phyloP scores from a whole-genome alignment of 2,888 invertebrate genomes.

The Euplexia lucipara region DNA sequence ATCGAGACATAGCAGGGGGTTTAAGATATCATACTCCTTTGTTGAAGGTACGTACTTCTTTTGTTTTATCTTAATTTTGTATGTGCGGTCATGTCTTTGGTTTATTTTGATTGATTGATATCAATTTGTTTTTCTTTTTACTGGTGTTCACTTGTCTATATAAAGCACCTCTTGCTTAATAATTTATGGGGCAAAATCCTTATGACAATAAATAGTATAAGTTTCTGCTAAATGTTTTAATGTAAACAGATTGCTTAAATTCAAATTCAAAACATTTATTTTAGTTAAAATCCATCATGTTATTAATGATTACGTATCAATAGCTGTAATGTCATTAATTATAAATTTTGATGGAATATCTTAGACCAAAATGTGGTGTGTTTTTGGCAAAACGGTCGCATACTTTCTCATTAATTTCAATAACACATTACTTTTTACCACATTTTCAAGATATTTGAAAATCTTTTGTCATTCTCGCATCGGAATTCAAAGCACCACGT shows the following conservation, averaged over 20 bases:
- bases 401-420: background rate
- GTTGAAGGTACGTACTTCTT: slow-evolving; percentile 94
- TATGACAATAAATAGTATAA: background rate
- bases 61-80: slow-evolving; percentile 59
- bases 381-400: background rate
- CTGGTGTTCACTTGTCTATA: background rate
- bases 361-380: background rate
- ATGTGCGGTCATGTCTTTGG: slow-evolving; percentile 56
- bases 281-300: no score
- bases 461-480: slow-evolving; percentile 51
- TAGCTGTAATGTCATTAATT: no score
- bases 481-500: slow-evolving; percentile 46
- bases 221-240: background rate
- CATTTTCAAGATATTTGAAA: slow-evolving; percentile 39
- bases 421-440: background rate
- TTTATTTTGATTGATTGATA: slow-evolving; percentile 55
- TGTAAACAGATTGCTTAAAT: no score
- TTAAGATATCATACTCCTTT: slow-evolving; percentile 97
- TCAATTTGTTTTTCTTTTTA: slow-evolving; percentile 20
- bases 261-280: no score
- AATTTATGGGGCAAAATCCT: background rate
- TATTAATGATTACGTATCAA: no score
- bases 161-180: background rate
- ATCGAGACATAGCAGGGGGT: slow-evolving; percentile 95
- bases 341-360: background rate